A percentile compares a stretch with the other conserved stretches of the same genome.
phyloP scores from a whole-genome alignment of 1,140 invertebrate species.

The Drosophila tsacasi region DNA sequence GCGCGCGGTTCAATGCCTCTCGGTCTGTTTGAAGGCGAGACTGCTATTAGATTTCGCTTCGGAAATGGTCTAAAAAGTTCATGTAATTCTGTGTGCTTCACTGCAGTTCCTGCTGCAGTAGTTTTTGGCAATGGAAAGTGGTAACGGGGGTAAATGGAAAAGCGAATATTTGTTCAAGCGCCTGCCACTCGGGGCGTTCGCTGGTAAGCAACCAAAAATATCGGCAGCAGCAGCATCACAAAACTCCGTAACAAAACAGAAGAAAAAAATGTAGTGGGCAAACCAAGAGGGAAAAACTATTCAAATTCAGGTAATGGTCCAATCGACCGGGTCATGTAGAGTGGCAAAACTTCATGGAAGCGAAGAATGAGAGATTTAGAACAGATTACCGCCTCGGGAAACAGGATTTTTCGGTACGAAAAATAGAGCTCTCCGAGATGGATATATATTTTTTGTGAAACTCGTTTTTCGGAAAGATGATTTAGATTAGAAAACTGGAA shows the following conservation, averaged over 20 bases:
- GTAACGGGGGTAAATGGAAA: background rate
- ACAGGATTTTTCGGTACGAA: background rate
- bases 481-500: too few species aligned
- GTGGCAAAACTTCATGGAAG: background rate
- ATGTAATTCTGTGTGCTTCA: background rate
- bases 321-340: background rate
- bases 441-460: background rate
- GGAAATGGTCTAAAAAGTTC: conserved; percentile 11
- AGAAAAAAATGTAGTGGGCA: conserved; percentile 20
- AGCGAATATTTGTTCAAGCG: conserved; percentile 28
- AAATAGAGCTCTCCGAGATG: background rate
- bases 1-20: conserved; percentile 15
- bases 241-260: conserved; percentile 8
- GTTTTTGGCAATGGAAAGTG: background rate
- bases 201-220: conserved; percentile 14
- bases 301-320: conserved; percentile 39
- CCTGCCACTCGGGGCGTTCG: conserved; percentile 22
- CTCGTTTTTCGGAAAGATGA: background rate
- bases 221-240: background rate
- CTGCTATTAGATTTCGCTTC: conserved; percentile 10
- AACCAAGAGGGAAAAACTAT: conserved; percentile 34
- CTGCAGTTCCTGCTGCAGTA: conserved; percentile 13
- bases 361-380: conserved; percentile 8
- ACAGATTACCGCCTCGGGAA: conserved; percentile 1
- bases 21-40: conserved; percentile 13